Evolutionary conservation across 2,113 vertebrate genomes (phyloP), one percentile per base, ranked within the genome.

Genomic region (Lampris incognitus): DNA sequence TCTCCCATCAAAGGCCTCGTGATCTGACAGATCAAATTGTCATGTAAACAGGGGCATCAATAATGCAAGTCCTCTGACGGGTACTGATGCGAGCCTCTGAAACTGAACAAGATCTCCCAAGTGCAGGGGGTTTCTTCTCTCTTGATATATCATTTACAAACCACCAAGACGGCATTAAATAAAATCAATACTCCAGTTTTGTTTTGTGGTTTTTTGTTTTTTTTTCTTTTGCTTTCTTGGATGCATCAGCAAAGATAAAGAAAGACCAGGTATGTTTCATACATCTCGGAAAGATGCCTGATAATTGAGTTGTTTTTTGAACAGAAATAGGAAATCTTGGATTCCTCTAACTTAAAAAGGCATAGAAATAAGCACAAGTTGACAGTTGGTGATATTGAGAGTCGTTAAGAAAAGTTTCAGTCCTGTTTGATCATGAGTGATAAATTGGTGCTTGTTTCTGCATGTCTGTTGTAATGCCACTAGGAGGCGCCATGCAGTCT

Each of bases 1-100:
- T 66, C 60, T 68, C 42, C 66, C 66, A 69, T 79, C 64, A 79
- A 81, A 85, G 71, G 71, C 61, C 80, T 54, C 7, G 62, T 66
- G 75, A 79, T 79, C 76, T 83, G 72, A 88, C 83, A 86, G 77
- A 82, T 76, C 80, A 88, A 76, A 76, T 88, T 55, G 55, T 82
- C 72, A 73, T 68, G 66, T 79, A 88, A 94, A 92, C 91, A 92
- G 59, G 69, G 58, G 38, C 81, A 92, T 94, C 79, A 89, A 93
- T 92, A 93, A 93, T 92, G 85, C 84, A 94, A 55, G 58, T 6
- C 67, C 56, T 64, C 52, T 62, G 74, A 81, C 68, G 75, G 72
- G 39, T 5, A 58, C 77, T 56, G 65, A 82, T 87, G 79, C 84
- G 69, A 91, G 86, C 76, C 63, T 72, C 69, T 2, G 77, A 72